Base-by-base conservation (phyloP, 2,888 invertebrate genomes). In the Melangyna quadrimaculata region DNA sequence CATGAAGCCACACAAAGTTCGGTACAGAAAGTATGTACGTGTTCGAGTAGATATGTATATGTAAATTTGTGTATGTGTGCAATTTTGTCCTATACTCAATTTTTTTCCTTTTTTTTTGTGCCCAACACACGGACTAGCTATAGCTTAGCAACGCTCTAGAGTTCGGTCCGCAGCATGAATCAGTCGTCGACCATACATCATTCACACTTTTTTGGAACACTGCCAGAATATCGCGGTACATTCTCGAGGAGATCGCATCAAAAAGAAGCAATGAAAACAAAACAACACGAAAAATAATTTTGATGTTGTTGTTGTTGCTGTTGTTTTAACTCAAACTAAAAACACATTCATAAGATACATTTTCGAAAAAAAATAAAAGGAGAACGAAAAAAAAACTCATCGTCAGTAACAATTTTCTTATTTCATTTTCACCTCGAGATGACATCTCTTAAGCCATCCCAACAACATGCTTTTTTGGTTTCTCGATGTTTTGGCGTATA, bases 181-280 rank as follows among this genome's bases (percentile, higher is more conserved):
- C 86, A 86, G 86, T 86, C 86, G 81, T 81, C 78, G 78, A 67
- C 78, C 81, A 86, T 86, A 81, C 81, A 86, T 86, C 86, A 86
- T 86, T 86, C 81, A 81, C 86, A 81, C 77, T 81, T 78, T 79
- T 86, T 78, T 86, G 86, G 81, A 86, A 73, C 19, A 27, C 40
- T 86, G 86, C 86, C 86, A 86, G 86, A 73, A 65, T 37, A 45
- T 78, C 40, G 12, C 61, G n/a, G 72, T 86, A 81, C 81, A 86
- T 86, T 81, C 86, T 86, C 63, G 74, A 63, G 79, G 74, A 63
- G 79, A 78, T 73, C 73, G 55, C 73, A 51, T 48, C 27, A 59
- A 51, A 59, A 45, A 24, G 53, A 74, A n/a, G 35, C 32, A 40
- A 35, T 65, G 17, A 43, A 40, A 37, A 77, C 43, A 57, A 45